phyloP scores from a whole-genome alignment of 2,888 invertebrate genomes.

The Pyrrhia umbra region DNA sequence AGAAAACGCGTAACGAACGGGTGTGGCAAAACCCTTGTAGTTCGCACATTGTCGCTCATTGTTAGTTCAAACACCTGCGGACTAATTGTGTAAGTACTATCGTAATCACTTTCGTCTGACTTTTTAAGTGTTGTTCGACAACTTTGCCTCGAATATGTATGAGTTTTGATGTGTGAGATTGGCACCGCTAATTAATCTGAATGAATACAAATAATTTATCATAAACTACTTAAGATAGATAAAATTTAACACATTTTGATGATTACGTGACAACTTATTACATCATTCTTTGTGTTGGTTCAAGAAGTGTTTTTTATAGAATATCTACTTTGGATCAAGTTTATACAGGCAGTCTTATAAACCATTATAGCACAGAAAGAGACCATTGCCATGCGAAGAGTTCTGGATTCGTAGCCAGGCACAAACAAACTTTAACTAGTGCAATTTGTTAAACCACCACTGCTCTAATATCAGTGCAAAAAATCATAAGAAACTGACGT shows the following conservation, averaged over 20 bases:
- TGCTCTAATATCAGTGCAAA: too few relatives aligned
- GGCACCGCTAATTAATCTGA: conserved; percentile 7
- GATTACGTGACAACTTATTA: conserved; percentile 26
- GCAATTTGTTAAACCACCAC: too few relatives aligned
- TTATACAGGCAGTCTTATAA: too few relatives aligned
- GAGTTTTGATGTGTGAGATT: conserved; percentile 18
- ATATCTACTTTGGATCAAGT: too few relatives aligned
- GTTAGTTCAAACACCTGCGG: conserved; percentile 50
- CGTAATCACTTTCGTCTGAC: conserved; percentile 51
- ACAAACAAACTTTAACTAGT: too few relatives aligned
- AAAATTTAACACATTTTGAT: conserved; percentile 6
- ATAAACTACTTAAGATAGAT: not conserved
- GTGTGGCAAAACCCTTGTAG: conserved; percentile 49
- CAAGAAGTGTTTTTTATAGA: too few relatives aligned
- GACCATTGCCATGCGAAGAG: too few relatives aligned
- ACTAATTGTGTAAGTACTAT: conserved; percentile 54
- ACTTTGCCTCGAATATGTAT: conserved; percentile 17
- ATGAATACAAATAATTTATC: not conserved
- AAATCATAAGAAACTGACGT: too few relatives aligned
- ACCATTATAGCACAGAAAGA: too few relatives aligned
- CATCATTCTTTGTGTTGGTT: conserved; percentile 21
- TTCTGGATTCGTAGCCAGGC: too few relatives aligned
- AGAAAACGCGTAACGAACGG: conserved; percentile 38
- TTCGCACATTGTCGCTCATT: conserved; percentile 45
- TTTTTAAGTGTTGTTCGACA: conserved; percentile 25